These are phyloP conservation scores for Cyprinodon tularosa DNA, from an alignment of 2,113 vertebrate species.

Conservation along the genomic window DNA sequence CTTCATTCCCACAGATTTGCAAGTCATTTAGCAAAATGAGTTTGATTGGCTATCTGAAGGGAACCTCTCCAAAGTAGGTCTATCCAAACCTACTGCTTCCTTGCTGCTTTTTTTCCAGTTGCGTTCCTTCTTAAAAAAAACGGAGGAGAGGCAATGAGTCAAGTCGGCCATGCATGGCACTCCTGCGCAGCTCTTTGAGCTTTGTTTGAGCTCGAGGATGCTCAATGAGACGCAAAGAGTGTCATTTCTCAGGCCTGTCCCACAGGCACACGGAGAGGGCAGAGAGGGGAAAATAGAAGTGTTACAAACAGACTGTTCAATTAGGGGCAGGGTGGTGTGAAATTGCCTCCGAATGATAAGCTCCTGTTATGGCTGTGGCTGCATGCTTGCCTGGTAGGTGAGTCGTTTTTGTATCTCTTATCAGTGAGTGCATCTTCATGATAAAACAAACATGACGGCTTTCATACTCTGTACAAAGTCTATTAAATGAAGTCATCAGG, in stretches of 20 bases:
- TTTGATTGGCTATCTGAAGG: constrained; percentile 23
- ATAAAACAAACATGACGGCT: constrained; percentile 47
- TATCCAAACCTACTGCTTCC: constrained; percentile 19
- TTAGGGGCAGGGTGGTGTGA: constrained; percentile 83
- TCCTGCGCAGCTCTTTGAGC: constrained; percentile 66
- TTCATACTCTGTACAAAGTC: constrained; percentile 17
- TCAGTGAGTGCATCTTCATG: constrained; percentile 41
- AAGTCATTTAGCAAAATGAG: constrained; percentile 11
- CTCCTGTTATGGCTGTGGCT: constrained; percentile 76
- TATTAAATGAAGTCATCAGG: constrained; percentile 30
- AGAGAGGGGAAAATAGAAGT: constrained; percentile 77
- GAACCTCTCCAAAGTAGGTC: constrained; percentile 20
- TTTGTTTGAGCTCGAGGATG: constrained; percentile 79
- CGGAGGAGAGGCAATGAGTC: constrained; percentile 67
- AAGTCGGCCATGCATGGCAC: constrained; percentile 57
- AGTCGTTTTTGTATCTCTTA: constrained; percentile 59
- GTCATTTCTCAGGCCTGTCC: constrained; percentile 85
- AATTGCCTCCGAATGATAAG: constrained; percentile 85
- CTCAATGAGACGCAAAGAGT: constrained; percentile 82
- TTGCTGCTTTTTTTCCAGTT: constrained; percentile 27
- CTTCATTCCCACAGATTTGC: background rate
- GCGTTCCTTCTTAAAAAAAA: constrained; percentile 49
- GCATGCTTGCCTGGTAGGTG: constrained; percentile 70
- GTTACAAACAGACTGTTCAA: constrained; percentile 86
- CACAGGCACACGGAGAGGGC: constrained; percentile 73